Evolutionary conservation across 1,140 invertebrate genomes (phyloP).

Genomic region (Ceratoteleas bidentatus): DNA sequence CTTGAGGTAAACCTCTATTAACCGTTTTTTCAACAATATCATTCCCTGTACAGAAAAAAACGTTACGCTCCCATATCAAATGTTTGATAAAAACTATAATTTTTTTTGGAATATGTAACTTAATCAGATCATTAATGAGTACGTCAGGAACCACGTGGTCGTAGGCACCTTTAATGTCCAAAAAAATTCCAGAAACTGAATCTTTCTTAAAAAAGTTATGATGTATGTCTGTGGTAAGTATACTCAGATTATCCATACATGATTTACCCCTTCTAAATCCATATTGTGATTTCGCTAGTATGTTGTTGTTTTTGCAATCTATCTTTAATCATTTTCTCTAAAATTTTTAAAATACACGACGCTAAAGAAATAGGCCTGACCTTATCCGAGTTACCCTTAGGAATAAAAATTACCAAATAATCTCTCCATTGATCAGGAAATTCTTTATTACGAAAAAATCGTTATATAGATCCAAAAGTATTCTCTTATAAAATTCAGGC

Average conservation of each 20-base stretch:
- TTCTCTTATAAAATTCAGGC: not conserved
- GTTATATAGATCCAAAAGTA: not conserved
- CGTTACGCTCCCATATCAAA: conserved; percentile 12
- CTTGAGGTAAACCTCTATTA: conserved; percentile 38
- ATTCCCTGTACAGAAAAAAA: conserved; percentile 17
- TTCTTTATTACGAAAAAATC: not conserved
- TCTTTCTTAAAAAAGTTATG: conserved; percentile 32
- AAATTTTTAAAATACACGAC: conserved; percentile 37
- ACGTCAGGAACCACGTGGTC: conserved; percentile 40
- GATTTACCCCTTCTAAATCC: conserved; percentile 33
- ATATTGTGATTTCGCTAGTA: conserved; percentile 16
- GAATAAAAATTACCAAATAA: conserved; percentile 61
- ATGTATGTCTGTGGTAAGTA: conserved; percentile 31
- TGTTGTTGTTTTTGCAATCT: conserved; percentile 34
- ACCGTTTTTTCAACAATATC: conserved; percentile 17
- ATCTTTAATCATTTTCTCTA: conserved; percentile 40
- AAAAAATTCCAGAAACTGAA: conserved; percentile 24
- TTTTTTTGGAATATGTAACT: conserved; percentile 10
- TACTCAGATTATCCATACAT: conserved; percentile 34
- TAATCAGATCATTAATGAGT: conserved; percentile 4
- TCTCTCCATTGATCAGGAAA: not conserved
- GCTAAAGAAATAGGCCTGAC: conserved; percentile 53
- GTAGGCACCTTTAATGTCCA: conserved; percentile 43
- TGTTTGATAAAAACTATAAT: conserved; percentile 31
- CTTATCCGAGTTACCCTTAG: conserved; percentile 50